A percentile compares a stretch with the other conserved stretches of the same genome.
Evolutionary conservation across 2,888 invertebrate genomes (phyloP).

Genomic region (Bruchidius siliquastri): DNA sequence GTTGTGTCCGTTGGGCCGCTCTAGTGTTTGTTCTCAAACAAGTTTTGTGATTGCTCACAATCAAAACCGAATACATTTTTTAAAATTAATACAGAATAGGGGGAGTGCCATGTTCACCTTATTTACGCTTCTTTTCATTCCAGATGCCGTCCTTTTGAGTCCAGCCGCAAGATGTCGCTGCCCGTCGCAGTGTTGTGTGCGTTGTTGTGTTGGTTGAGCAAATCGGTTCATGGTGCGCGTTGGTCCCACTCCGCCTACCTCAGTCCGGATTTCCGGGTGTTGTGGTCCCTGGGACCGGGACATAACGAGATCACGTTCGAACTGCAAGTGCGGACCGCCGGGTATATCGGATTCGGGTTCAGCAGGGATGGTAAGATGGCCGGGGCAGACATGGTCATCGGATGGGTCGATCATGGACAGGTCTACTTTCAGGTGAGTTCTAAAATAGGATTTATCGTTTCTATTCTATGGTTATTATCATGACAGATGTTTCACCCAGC

Average conservation of each 20-base stretch:
- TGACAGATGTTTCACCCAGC: no score
- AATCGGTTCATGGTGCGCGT: constrained; percentile 29
- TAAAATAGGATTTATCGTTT: not conserved
- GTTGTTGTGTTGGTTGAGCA: not conserved
- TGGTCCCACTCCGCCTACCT: constrained; percentile 53
- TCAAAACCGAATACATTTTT: no score
- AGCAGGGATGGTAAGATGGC: constrained; percentile 74
- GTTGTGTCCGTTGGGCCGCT: no score
- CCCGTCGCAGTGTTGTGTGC: not conserved
- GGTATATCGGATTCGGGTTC: constrained; percentile 85
- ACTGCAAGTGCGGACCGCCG: constrained; percentile 76
- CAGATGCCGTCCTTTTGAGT: not conserved
- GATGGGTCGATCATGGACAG: constrained; percentile 81
- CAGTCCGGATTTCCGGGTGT: constrained; percentile 54
- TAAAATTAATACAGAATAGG: no score
- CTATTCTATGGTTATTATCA: no score
- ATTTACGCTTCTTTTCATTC: not conserved
- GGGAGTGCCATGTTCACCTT: no score
- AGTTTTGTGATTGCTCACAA: no score
- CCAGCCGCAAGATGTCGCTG: not conserved
- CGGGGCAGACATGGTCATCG: constrained; percentile 82
- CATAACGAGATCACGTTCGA: constrained; percentile 76
- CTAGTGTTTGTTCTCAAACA: no score
- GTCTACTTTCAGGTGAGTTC: constrained; percentile 74
- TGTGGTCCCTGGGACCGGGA: constrained; percentile 69